phyloP scores from a whole-genome alignment of 2,888 invertebrate genomes.

The Spialia ferax region DNA sequence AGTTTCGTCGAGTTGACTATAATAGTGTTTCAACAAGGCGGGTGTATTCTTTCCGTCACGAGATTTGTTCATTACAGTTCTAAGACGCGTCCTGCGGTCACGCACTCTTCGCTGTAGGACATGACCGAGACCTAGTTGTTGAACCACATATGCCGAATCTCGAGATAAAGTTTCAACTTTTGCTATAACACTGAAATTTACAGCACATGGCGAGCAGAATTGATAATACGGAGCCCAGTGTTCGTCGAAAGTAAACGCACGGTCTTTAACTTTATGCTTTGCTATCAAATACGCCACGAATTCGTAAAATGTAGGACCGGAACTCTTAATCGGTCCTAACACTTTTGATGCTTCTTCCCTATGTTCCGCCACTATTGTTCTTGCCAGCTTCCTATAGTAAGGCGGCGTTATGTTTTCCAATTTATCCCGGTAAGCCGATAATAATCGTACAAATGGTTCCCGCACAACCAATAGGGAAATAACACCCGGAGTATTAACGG shows the following conservation, averaged over 20 bases:
- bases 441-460: constrained; percentile 90
- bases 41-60: constrained; percentile 81
- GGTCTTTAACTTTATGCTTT: constrained; percentile 76
- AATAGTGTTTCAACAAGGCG: constrained; percentile 80
- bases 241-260: constrained; percentile 85
- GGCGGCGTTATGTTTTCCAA: constrained; percentile 90
- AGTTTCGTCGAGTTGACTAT: constrained; percentile 83
- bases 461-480: constrained; percentile 90
- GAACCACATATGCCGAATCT: constrained; percentile 87
- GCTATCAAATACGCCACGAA: constrained; percentile 90
- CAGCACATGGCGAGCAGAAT: constrained; percentile 89
- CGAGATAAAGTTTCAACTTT: constrained; percentile 88
- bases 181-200: constrained; percentile 88
- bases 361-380: constrained; percentile 88
- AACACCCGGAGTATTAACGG: constrained; percentile 86
- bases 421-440: constrained; percentile 91
- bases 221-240: constrained; percentile 89
- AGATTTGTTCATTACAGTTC: constrained; percentile 84
- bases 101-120: constrained; percentile 79
- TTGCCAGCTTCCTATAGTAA: constrained; percentile 89
- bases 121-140: constrained; percentile 86
- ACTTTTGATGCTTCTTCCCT: constrained; percentile 70
- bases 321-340: constrained; percentile 69
- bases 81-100: constrained; percentile 78
- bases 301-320: constrained; percentile 89